Evolutionary conservation across 1,140 invertebrate genomes (phyloP).

Genomic region (Drosophila sucinea): DNA sequence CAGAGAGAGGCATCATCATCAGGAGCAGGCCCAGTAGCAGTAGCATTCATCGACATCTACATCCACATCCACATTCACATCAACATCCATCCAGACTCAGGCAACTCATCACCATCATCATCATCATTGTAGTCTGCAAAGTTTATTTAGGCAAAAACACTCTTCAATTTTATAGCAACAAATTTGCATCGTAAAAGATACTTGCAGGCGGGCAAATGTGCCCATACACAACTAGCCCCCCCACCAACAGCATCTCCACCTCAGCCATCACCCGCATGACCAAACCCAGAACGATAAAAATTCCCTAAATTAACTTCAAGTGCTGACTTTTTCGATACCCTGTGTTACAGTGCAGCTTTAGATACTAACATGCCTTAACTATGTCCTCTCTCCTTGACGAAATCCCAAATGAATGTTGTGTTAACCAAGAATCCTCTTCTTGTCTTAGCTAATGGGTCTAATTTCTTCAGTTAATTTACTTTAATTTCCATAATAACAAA

Average conservation of each 20-base stretch:
- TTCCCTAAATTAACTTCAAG: constrained; percentile 29
- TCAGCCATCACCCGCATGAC: constrained; percentile 4
- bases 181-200: constrained; percentile 81
- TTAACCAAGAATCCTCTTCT: too few species aligned
- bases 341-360: neutral
- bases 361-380: too few species aligned
- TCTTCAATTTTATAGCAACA: constrained; percentile 81
- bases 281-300: constrained; percentile 69
- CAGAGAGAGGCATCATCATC: constrained; percentile 45
- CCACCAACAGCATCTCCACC: constrained; percentile 18
- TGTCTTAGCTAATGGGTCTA: too few species aligned
- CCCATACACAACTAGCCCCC: constrained; percentile 41
- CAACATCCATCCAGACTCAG: constrained; percentile 9
- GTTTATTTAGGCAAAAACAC: constrained; percentile 77
- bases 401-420: too few species aligned
- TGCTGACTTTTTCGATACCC: neutral
- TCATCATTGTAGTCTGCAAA: constrained; percentile 70
- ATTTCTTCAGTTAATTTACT: too few species aligned
- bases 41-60: constrained; percentile 48
- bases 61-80: constrained; percentile 25
- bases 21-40: constrained; percentile 27
- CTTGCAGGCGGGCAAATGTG: constrained; percentile 35
- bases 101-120: constrained; percentile 70
- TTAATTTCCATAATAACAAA: too few species aligned
- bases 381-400: too few species aligned